Percentiles rank a stretch among this genome's conserved stretches.
Evolutionary conservation across 2,797 vertebrate genomes (phyloP).

Genomic region (Acropternis orthonyx): DNA sequence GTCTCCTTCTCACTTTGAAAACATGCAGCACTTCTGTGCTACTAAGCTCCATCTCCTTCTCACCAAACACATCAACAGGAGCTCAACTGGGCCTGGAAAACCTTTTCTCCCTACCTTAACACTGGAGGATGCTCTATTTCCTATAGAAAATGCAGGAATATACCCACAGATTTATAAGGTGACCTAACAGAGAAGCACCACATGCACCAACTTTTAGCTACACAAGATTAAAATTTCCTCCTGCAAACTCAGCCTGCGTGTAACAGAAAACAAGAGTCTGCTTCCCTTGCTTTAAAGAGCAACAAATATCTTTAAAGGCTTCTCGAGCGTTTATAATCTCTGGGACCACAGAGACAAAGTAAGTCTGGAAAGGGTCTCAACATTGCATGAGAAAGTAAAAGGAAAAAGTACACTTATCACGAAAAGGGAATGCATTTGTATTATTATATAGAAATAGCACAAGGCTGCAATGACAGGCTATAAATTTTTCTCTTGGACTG

Average conservation of each 20-base stretch:
- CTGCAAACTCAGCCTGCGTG: background rate
- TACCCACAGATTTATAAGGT: background rate
- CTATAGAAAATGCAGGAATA: background rate
- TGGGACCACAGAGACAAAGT: background rate
- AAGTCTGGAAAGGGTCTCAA: slow-evolving; percentile 29
- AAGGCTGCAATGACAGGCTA: slow-evolving; percentile 52
- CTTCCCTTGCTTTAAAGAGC: background rate
- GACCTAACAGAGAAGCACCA: background rate
- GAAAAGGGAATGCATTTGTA: slow-evolving; percentile 43
- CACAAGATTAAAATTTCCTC: background rate
- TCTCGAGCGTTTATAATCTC: background rate
- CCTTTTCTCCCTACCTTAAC: background rate
- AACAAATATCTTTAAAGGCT: background rate
- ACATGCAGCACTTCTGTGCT: background rate
- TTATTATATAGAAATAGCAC: slow-evolving; percentile 58
- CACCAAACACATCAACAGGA: background rate
- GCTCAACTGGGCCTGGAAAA: background rate
- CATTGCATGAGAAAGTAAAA: slow-evolving; percentile 27
- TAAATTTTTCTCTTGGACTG: slow-evolving; percentile 55
- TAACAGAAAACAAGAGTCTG: background rate
- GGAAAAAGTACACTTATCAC: slow-evolving; percentile 55
- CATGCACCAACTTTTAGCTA: background rate
- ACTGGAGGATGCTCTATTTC: background rate
- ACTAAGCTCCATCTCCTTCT: background rate
- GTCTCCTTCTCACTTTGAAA: slow-evolving; percentile 39